phyloP scores from a whole-genome alignment of 37 sponge, comb jelly and placozoan genomes.

The Haliclona indistincta region DNA sequence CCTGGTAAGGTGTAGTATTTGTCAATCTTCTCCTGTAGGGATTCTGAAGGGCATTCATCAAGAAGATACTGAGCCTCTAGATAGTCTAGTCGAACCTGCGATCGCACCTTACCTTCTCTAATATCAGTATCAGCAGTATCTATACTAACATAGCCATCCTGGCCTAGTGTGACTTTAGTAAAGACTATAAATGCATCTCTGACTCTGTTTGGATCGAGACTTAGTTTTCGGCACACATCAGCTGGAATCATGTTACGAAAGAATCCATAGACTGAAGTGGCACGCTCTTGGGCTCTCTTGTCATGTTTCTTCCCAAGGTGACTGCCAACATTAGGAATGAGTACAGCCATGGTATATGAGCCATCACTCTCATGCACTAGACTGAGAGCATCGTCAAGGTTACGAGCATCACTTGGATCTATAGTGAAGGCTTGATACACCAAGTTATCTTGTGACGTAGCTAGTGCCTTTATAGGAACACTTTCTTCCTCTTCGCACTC shows the following conservation, averaged over 20 bases:
- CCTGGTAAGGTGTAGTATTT: background rate
- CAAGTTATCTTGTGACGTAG: background rate
- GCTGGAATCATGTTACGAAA: too few species aligned
- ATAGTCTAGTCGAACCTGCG: conserved; percentile 43
- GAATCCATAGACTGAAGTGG: conserved; percentile 49
- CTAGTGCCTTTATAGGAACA: background rate
- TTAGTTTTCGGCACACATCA: conserved; percentile 15
- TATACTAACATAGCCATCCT: background rate
- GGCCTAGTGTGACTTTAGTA: conserved; percentile 3
- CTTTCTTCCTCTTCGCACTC: background rate
- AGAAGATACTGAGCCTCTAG: conserved; percentile 44
- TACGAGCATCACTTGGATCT: conserved; percentile 58
- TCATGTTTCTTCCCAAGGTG: conserved; percentile 19
- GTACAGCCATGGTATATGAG: conserved; percentile 64
- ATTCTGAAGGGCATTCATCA: background rate
- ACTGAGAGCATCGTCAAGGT: conserved; percentile 76
- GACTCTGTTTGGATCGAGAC: conserved; percentile 19
- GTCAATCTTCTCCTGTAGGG: background rate
- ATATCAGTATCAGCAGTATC: background rate
- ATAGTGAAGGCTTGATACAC: conserved; percentile 65
- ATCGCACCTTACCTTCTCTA: conserved; percentile 26
- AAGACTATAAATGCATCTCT: conserved; percentile 29
- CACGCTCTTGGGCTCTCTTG: conserved; percentile 7
- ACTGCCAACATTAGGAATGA: conserved; percentile 54
- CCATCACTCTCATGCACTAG: background rate